Base-by-base conservation (phyloP, 64 coral and sea anemone genomes). In the Pocillopora verrucosa region DNA sequence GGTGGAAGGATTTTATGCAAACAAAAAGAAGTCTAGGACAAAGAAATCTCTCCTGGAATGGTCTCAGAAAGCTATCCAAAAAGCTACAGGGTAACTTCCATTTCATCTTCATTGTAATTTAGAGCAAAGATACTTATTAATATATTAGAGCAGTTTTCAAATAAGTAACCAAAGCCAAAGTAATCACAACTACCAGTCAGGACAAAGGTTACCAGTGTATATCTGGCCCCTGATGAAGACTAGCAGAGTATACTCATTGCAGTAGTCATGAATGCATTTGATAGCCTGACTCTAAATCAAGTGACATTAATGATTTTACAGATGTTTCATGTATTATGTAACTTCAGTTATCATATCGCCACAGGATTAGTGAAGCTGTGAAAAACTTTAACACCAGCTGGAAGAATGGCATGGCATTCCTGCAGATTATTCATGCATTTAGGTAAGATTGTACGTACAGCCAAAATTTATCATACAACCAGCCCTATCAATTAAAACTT, bases 341-440 rank as follows among this genome's bases (percentile, higher is more conserved):
- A 11, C 25, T 24, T 70, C 20, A 25, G 20, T 51, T 92, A 35
- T 80, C 16, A 79, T 87, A 7, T 57, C 90, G 35, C 36, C 5
- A 16, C 25, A 96, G 95, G 20, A 58, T 61, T 56, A 77, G 37
- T 84, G 95, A 93, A 61, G 83, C 25, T 80, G 80, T 96, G 15
- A 96, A 93, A 84, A 88, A 96, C 86, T 96, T 96, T 36, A 34
- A 76, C 65, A 83, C 79, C 61, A 96, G 91, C 56, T 96, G 95
- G 95, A 93, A 92, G 81, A 93, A 75, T 93, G 95, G 95, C 19
- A 88, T 88, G 37, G 95, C 91, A 7, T 96, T 96, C 80, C 80
- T 96, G 45, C 76, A 88, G 17, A 78, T 96, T 56, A 96, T 96
- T 76, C 91, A 93, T 88, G 35, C 88, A 62, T 83, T 90, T 78